Conservation (phyloP, 2,797 vertebrate genomes). For the Tokudaia tokunoshimensis region DNA sequence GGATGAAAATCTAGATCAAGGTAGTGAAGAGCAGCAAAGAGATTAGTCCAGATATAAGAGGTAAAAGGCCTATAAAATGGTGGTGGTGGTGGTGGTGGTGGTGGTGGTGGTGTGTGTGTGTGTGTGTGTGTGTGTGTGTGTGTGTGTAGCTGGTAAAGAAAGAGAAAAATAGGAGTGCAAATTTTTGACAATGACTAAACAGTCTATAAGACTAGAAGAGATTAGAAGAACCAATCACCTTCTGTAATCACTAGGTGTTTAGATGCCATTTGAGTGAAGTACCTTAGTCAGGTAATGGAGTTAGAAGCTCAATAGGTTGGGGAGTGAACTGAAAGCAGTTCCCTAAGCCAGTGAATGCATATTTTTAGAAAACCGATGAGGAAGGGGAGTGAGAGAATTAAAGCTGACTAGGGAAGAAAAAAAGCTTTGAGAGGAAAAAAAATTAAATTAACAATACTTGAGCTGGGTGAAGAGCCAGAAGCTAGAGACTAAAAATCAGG, state of each 20-base stretch:
- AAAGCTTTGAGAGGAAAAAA: background rate
- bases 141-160: background rate
- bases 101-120: too few species aligned
- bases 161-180: background rate
- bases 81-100: background rate
- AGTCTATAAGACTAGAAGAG: background rate
- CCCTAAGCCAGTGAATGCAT: background rate
- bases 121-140: background rate
- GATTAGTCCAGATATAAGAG: background rate
- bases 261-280: background rate
- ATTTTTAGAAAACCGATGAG: background rate
- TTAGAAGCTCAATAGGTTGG: background rate
- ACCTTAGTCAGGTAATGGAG: background rate
- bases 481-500: background rate
- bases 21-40: background rate
- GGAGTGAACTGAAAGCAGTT: background rate
- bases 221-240: background rate
- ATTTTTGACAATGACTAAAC: background rate
- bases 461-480: background rate
- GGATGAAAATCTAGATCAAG: background rate
- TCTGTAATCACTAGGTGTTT: background rate
- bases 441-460: slow-evolving; percentile 6
- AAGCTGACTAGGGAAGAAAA: background rate
- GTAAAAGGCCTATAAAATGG: background rate
- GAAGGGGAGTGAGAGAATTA: background rate